Evolutionary conservation across 1,140 invertebrate genomes (phyloP).

Genomic region (Heliothis subflexa): DNA sequence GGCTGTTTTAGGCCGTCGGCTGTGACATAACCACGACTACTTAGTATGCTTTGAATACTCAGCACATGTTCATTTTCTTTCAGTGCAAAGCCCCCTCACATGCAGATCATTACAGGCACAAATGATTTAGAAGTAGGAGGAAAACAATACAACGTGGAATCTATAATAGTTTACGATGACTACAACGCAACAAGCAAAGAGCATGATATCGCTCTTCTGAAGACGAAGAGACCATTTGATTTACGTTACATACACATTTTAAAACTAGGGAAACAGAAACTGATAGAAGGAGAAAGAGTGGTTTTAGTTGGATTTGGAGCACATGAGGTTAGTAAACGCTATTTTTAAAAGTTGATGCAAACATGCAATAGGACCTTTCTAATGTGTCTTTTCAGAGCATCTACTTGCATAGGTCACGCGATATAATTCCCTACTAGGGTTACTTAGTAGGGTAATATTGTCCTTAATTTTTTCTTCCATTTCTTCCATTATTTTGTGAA

Average conservation of each 20-base stretch:
- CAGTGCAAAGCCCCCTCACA: constrained; percentile 68
- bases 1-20: too few relatives aligned
- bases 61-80: constrained; percentile 49
- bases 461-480: too few relatives aligned
- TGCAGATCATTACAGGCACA: constrained; percentile 72
- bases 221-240: constrained; percentile 64
- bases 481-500: too few relatives aligned
- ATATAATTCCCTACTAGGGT: not conserved
- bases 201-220: constrained; percentile 76
- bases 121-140: constrained; percentile 65
- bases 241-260: constrained; percentile 58
- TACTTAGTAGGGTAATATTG: too few relatives aligned
- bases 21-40: too few relatives aligned
- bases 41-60: too few relatives aligned
- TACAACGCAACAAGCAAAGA: constrained; percentile 63
- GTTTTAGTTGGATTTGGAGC: constrained; percentile 76
- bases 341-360: not conserved
- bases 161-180: constrained; percentile 63
- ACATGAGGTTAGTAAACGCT: constrained; percentile 56
- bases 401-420: too few relatives aligned
- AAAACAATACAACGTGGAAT: constrained; percentile 56
- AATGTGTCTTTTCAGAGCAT: too few relatives aligned
- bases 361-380: too few relatives aligned
- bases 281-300: constrained; percentile 67
- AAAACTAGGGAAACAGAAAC: constrained; percentile 53